Base-by-base conservation (phyloP, 2,113 vertebrate genomes). In the Pampusana beccarii region DNA sequence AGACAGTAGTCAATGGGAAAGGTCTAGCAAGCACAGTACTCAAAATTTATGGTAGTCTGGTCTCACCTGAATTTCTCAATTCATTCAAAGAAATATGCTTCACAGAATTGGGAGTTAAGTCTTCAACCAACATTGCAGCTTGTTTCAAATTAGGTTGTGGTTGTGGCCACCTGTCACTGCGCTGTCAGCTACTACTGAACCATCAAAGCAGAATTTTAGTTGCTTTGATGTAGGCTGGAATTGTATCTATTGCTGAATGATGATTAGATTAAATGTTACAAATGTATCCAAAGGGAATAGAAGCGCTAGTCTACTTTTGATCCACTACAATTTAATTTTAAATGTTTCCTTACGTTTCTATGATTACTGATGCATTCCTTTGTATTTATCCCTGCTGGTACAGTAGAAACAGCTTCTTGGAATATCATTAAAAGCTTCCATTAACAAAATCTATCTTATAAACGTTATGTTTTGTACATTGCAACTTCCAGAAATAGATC, bases 161-260 rank as follows among this genome's bases (percentile, higher is more conserved):
- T 80, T 95, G 42, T 87, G 92, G 92, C 95, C 96, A 95, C 97
- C 96, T 97, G 98, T 96, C 97, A 97, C 96, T 94, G 72, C 67
- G 80, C 94, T 92, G 95, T 93, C 95, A 87, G 92, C 90, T 93
- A 66, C 95, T 94, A 96, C 97, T 97, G 97, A 95, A 92, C 93
- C 96, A 97, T 98, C 97, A 98, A 98, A 98, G 97, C 95, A 77
- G 78, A 82, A 88, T 96, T 97, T 97, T 95, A 94, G 94, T 53
- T 88, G 61, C 98, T 98, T 97, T 98, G 98, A 98, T 98, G 97
- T 96, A 93, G 96, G 80, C 91, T 93, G 75, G 85, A 95, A 91
- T 97, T 82, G 86, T 93, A 94, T 96, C 96, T 96, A 86, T 92
- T 73, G 75, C 91, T 69, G 88, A 96, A 96, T 81, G 94, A 91